Base-by-base conservation (phyloP, 2,888 invertebrate species). In the Idaea dimidiata region DNA sequence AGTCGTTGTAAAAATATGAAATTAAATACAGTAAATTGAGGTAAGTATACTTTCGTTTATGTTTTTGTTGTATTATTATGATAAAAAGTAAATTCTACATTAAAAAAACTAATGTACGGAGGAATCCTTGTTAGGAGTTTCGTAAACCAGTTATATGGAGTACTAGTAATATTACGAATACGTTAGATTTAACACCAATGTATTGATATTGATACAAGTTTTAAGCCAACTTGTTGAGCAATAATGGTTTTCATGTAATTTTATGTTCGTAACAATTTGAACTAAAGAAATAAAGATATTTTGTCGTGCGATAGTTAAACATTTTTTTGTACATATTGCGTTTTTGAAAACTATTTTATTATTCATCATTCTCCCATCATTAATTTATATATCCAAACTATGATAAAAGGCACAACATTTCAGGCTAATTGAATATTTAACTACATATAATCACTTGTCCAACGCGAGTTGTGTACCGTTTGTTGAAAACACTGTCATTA, bases 171-270 rank as follows among this genome's bases (percentile, higher is more conserved):
- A 17, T 56, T 17, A 56, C 7, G 17, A 16, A 56, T 56, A 56
- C 53, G 54, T 64, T 63, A 60, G 56, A 65, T 69, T 69, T 72
- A 71, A 83, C 81, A 83, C 82, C 81, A 83, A 81, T 74, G 65
- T 76, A 75, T 74, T 74, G 68, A 43, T 43, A 43, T 71, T 75
- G 74, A 71, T 77, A 67, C 64, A 71, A 72, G 66, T 65, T 75
- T 75, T 73, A 74, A 75, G 75, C 68, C 73, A 76, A 78, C 66
- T 73, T 73, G 58, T 74, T 73, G 77, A 83, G 78, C 82, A 83
- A 84, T 82, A 82, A 77, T 72, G 66, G 64, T 68, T 64, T 62
- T 65, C 59, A 61, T 63, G 59, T 53, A 65, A 56, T 58, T 24
- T 56, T 54, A 53, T 59, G 0, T 7, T 24, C 8, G 58, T 56